Percentiles rank a stretch among this genome's conserved stretches.
phyloP scores from a whole-genome alignment of 92 coral and sea anemone species.

The Phymanthus crucifer region DNA sequence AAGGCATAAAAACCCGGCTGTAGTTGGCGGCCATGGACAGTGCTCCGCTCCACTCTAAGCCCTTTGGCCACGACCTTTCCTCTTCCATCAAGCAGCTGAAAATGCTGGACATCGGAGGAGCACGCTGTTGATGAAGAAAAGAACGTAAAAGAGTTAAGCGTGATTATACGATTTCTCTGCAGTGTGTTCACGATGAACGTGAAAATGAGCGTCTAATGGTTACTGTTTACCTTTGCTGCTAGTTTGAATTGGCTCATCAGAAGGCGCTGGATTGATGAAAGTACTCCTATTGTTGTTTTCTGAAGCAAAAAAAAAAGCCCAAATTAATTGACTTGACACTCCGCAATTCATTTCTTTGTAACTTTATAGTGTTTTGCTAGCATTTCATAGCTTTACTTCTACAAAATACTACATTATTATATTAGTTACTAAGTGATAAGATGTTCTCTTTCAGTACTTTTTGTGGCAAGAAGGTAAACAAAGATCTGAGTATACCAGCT shows the following conservation, averaged over 20 bases:
- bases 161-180: neutral
- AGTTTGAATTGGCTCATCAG: neutral
- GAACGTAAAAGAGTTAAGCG: slow-evolving; percentile 7
- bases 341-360: neutral
- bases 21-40: slow-evolving; percentile 28
- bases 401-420: neutral
- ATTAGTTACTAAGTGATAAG: neutral
- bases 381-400: neutral
- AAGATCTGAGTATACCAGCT: slow-evolving; percentile 7
- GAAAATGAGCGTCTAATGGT: neutral
- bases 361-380: neutral
- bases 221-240: neutral
- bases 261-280: neutral
- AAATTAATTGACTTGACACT: neutral
- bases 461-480: neutral
- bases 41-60: slow-evolving; percentile 3
- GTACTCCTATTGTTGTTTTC: neutral
- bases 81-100: slow-evolving; percentile 5
- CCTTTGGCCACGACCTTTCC: slow-evolving; percentile 10
- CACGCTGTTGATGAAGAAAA: slow-evolving; percentile 9
- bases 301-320: neutral
- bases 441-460: neutral
- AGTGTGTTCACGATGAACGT: neutral
- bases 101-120: neutral
- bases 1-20: too few species aligned